phyloP scores from a whole-genome alignment of 2,888 invertebrate genomes.

The Griposia aprilina region DNA sequence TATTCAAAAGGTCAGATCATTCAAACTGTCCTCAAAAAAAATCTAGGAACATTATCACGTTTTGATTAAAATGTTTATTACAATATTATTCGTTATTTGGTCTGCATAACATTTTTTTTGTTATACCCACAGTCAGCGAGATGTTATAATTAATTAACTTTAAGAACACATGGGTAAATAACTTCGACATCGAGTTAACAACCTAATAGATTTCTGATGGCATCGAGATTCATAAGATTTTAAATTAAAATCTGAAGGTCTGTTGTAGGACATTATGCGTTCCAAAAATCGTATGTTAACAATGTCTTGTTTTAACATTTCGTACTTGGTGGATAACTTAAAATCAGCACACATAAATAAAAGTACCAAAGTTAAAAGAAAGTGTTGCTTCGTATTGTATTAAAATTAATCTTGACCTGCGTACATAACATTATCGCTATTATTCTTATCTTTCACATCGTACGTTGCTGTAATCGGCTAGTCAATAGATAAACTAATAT shows the following conservation, averaged over 20 bases:
- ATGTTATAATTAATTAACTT: constrained; percentile 39
- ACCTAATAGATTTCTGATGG: background rate
- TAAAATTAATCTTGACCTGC: background rate
- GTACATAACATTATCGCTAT: background rate
- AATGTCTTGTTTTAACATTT: no score
- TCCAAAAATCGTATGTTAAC: background rate
- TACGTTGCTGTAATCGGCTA: background rate
- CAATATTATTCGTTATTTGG: constrained; percentile 3
- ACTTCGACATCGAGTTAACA: background rate
- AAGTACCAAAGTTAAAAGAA: background rate
- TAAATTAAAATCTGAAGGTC: background rate
- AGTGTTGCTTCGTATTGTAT: background rate
- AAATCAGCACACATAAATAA: background rate
- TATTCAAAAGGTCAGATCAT: background rate
- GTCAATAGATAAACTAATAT: background rate
- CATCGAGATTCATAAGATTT: constrained; percentile 9
- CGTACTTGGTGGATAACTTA: background rate
- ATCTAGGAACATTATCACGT: background rate
- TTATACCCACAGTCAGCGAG: background rate
- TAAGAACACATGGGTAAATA: constrained; percentile 17
- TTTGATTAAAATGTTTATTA: background rate
- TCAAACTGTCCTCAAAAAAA: no score
- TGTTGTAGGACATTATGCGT: background rate
- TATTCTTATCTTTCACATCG: background rate
- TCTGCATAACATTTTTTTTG: constrained; percentile 18